A percentile compares a stretch with the other conserved stretches of the same genome.
phyloP scores from a whole-genome alignment of 2,888 invertebrate genomes.

The Meiosimyza decipiens region DNA sequence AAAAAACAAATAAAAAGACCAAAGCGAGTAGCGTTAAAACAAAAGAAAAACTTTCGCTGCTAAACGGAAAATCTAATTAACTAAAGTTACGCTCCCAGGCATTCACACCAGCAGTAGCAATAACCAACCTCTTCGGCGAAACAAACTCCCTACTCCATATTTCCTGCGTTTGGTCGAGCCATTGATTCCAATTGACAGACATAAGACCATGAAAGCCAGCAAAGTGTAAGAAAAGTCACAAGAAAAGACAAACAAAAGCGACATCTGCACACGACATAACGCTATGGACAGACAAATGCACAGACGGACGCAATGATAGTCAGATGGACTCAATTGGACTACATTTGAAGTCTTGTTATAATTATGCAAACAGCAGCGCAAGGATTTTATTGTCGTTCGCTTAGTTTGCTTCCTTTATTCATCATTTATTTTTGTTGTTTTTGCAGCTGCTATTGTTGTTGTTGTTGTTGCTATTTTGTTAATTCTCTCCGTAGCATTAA shows the following conservation, averaged over 20 bases:
- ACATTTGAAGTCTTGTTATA: slow-evolving; percentile 21
- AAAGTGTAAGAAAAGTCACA: slow-evolving; percentile 2
- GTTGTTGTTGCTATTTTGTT: not conserved
- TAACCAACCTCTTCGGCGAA: not conserved
- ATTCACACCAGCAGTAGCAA: not conserved
- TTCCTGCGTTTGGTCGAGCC: not conserved
- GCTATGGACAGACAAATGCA: no score
- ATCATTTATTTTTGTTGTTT: not conserved
- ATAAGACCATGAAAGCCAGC: not conserved
- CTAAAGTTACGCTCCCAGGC: slow-evolving; percentile 14
- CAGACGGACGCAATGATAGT: no score
- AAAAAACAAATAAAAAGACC: not conserved
- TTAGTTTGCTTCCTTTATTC: not conserved
- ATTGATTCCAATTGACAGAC: not conserved
- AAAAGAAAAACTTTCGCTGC: slow-evolving; percentile 12
- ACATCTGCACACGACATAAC: not conserved
- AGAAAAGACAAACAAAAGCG: not conserved
- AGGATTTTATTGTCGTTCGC: slow-evolving; percentile 21
- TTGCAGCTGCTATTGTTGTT: not conserved
- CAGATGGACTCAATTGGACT: not conserved
- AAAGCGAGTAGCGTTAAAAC: not conserved
- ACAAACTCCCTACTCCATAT: no score
- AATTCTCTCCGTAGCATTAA: slow-evolving; percentile 16
- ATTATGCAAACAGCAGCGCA: slow-evolving; percentile 16
- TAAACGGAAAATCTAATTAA: slow-evolving; percentile 24